Conservation (phyloP, 2,888 invertebrate genomes). For the Hoplodrina blanda region DNA sequence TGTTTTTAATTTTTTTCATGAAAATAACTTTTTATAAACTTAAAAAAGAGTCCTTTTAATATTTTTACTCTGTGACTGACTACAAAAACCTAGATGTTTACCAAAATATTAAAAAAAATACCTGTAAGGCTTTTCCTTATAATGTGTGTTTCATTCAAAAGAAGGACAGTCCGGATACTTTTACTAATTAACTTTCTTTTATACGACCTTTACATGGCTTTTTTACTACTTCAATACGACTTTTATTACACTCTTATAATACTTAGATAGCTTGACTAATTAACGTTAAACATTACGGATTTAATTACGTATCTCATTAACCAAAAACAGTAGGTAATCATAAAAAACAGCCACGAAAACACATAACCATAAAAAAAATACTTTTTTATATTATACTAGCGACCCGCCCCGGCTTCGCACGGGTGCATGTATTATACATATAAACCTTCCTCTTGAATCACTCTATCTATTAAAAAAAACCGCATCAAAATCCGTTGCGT, state of each 20-base stretch:
- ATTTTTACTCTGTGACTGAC: slow-evolving; percentile 26
- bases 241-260: slow-evolving; percentile 3
- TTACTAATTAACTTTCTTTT: neutral
- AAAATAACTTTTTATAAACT: neutral
- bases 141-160: slow-evolving; percentile 44
- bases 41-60: neutral
- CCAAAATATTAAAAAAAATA: slow-evolving; percentile 9
- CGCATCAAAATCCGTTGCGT: too few species aligned
- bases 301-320: too few species aligned
- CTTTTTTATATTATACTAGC: too few species aligned
- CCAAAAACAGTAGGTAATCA: too few species aligned
- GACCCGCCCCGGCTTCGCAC: too few species aligned
- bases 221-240: neutral
- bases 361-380: too few species aligned
- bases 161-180: slow-evolving; percentile 47
- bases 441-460: too few species aligned
- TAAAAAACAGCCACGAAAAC: too few species aligned
- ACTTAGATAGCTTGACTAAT: neutral
- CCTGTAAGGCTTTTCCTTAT: slow-evolving; percentile 53
- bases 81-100: slow-evolving; percentile 53
- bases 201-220: neutral
- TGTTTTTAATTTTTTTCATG: too few species aligned
- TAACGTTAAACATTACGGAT: too few species aligned
- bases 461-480: too few species aligned
- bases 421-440: too few species aligned